Base-by-base conservation (phyloP, 2,113 vertebrate species). In the Bostrychus sinensis region DNA sequence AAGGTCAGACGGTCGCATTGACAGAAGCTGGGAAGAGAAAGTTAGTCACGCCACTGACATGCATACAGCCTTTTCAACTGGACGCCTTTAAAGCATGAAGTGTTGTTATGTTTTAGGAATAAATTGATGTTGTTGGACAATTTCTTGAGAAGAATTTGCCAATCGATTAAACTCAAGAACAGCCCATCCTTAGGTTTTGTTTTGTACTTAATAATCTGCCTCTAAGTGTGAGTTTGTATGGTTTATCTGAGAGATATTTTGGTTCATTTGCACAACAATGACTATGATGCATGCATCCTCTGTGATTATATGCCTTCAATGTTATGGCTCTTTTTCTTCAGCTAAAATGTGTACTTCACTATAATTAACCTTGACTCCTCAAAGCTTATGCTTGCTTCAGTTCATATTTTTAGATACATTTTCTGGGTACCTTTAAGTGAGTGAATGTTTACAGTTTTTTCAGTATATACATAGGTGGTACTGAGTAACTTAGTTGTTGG, bases 141-240 rank as follows among this genome's bases (percentile, higher is more conserved):
- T 48, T 45, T 34, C 38, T 41, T 46, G n/a, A 17, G 25, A 53
- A 7, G 26, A 72, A 76, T 22, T 63, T 70, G 64, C 75, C 79
- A 77, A 43, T 16, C 36, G 45, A 58, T 64, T 41, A 41, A 64
- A 20, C 12, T 54, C 0, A 7, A 51, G 30, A 30, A 58, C 62
- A 68, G 28, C 45, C 45, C 26, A 42, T 3, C 4, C 11, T 63
- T 20, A 39, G 4, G 36, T 17, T 20, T 30, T 32, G 20, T 45
- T 77, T 43, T 13, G 34, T 36, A 26, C 20, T 16, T 56, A 72
- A 56, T n/a, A n/a, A n/a, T n/a, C n/a, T n/a, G n/a, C n/a, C n/a
- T n/a, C n/a, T n/a, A n/a, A n/a, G n/a, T n/a, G n/a, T 26, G 42
- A 1, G n/a, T 41, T 71, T 30, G 39, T 32, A 30, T 17, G 4